Evolutionary conservation across 2,113 vertebrate species (phyloP).

Genomic region (Esox niger): DNA sequence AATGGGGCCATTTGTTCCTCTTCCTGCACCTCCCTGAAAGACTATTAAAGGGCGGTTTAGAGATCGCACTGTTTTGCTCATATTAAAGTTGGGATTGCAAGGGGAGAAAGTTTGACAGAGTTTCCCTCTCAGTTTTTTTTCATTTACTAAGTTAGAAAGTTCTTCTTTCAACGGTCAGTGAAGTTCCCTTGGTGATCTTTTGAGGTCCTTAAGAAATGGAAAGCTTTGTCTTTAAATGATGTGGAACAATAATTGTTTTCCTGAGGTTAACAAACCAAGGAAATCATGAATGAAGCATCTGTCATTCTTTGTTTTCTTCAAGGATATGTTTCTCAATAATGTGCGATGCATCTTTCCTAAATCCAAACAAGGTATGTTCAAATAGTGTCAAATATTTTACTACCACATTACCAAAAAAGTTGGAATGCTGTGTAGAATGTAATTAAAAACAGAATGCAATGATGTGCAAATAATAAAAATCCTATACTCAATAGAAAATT

Average conservation of each 20-base stretch:
- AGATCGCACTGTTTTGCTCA: constrained; percentile 67
- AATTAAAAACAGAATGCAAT: no score
- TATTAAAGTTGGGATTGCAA: constrained; percentile 57
- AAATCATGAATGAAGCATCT: constrained; percentile 30
- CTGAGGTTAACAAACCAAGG: constrained; percentile 16
- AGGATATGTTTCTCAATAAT: no score
- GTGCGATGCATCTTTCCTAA: no score
- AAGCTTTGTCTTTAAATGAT: constrained; percentile 42
- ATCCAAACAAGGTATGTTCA: no score
- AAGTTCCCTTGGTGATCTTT: constrained; percentile 28
- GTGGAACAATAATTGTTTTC: constrained; percentile 22
- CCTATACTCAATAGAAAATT: no score
- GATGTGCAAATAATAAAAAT: no score
- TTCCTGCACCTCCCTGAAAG: constrained; percentile 77
- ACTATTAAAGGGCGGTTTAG: constrained; percentile 75
- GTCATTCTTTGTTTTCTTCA: no score
- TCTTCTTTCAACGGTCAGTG: constrained; percentile 25
- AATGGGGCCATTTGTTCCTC: constrained; percentile 77
- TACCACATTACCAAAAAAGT: no score
- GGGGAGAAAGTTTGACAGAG: constrained; percentile 50
- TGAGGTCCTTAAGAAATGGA: constrained; percentile 33
- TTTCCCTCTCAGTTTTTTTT: constrained; percentile 41
- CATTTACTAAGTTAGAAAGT: constrained; percentile 5
- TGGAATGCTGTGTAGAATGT: no score
- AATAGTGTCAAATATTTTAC: no score